Base-by-base conservation (phyloP, 1,140 invertebrate genomes). In the Hypsibius dujardini region DNA sequence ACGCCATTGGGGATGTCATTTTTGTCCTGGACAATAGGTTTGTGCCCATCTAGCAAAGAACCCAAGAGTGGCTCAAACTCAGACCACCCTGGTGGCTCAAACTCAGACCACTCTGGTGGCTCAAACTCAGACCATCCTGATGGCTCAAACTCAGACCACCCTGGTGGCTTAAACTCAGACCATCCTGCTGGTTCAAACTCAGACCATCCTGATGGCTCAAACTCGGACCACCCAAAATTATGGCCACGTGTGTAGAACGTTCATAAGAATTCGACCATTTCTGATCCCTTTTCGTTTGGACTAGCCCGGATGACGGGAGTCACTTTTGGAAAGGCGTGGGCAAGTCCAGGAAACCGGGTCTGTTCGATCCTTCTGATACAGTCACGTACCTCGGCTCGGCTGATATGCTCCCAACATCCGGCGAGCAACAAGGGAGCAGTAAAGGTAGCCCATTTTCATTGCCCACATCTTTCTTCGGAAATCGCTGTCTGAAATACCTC, bases 1-100 rank as follows among this genome's bases (percentile, higher is more conserved):
- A 92, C 80, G 85, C 87, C 74, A 85, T 88, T 74, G 89, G 90
- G 2, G 92, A 98, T 79, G 85, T 95, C 60, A 91, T 98, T 70
- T 92, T 90, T 2, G 91, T 98, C 1, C 78, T 98, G 1, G 91
- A 95, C 77, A 95, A 93, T 83, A 87, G 85, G 84, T 90, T 79
- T 81, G 79, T 45, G 28, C 28, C 28, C 28, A 28, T 28, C 28
- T 28, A 28, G 28, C 28, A 28, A 28, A 28, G 28, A 28, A 28
- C 0, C 28, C 28, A 28, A 28, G 28, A 28, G 28, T 28, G 28
- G 28, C 28, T 28, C 28, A 28, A 28, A 28, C 28, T 28, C 28
- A 28, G 28, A 28, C 28, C 0, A 28, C 28, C 28, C 28, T 28
- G 28, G 28, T 28, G 28, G 28, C 28, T 28, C 28, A 28, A 28